Evolutionary conservation across 2,888 invertebrate genomes (phyloP).

Genomic region (Tigriopus californicus): DNA sequence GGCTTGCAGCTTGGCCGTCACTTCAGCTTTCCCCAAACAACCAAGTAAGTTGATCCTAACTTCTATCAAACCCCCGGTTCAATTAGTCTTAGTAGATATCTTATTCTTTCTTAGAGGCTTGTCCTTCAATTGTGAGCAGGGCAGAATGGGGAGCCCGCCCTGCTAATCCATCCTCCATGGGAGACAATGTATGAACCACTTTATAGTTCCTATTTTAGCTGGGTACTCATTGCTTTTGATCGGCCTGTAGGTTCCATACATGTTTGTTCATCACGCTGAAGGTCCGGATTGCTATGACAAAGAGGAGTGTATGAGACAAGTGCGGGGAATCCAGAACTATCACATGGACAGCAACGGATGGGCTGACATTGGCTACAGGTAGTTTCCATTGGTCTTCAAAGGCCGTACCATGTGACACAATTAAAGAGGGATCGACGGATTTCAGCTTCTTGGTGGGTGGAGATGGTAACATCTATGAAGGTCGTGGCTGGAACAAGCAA

Average conservation of each 20-base stretch:
- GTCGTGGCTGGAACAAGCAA: background rate
- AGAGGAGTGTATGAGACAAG: conserved; percentile 24
- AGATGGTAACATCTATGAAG: background rate
- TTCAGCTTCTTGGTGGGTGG: background rate
- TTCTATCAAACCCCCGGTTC: background rate
- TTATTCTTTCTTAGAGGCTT: background rate
- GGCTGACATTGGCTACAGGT: conserved; percentile 45
- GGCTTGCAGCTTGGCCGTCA: no score
- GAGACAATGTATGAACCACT: no score
- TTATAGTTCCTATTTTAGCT: no score
- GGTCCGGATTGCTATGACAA: background rate
- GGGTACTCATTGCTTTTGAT: no score
- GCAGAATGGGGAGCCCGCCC: background rate
- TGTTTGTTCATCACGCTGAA: background rate
- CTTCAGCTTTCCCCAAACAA: no score
- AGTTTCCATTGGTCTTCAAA: no score
- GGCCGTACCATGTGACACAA: no score
- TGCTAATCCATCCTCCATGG: background rate
- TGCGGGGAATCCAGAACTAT: conserved; percentile 42
- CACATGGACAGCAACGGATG: conserved; percentile 45
- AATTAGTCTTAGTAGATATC: no score
- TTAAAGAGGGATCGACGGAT: background rate
- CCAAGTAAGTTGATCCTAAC: no score
- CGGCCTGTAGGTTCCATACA: no score
- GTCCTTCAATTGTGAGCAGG: background rate